These are phyloP conservation scores for Zaprionus lineosus DNA, from an alignment of 2,888 invertebrate genomes.

Conservation along the genomic window DNA sequence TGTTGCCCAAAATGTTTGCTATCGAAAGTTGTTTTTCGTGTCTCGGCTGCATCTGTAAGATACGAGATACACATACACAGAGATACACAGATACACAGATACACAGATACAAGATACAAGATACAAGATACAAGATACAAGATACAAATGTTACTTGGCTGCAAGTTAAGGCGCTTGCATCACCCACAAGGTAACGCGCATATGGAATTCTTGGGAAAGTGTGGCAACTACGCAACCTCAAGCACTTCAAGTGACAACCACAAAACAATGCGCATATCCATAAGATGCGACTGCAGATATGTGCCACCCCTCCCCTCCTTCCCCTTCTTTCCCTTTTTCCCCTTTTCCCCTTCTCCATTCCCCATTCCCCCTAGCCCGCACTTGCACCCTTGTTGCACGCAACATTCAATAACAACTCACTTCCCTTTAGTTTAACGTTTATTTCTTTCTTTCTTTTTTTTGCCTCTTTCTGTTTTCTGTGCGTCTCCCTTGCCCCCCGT, in stretches of 20 bases:
- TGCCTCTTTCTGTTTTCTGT: slow-evolving; percentile 2
- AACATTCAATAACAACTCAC: slow-evolving; percentile 38
- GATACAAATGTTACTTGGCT: slow-evolving; percentile 12
- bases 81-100: too few species aligned
- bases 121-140: slow-evolving; percentile 17
- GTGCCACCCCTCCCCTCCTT: slow-evolving; percentile 44
- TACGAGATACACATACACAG: slow-evolving; percentile 4
- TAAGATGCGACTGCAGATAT: slow-evolving; percentile 8
- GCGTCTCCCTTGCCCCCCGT: too few species aligned
- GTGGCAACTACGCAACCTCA: slow-evolving; percentile 63
- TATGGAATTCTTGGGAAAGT: slow-evolving; percentile 70
- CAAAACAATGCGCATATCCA: slow-evolving; percentile 46
- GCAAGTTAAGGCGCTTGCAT: slow-evolving; percentile 48
- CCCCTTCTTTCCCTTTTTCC: slow-evolving; percentile 14
- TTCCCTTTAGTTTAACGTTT: slow-evolving; percentile 29
- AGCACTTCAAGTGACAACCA: slow-evolving; percentile 74
- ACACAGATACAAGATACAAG: slow-evolving; percentile 46
- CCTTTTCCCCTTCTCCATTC: neutral
- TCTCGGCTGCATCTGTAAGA: slow-evolving; percentile 36
- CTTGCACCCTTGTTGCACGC: too few species aligned
- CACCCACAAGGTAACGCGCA: slow-evolving; percentile 47
- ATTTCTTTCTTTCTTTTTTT: neutral
- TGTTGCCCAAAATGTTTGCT: slow-evolving; percentile 35
- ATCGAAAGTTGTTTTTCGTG: slow-evolving; percentile 70
- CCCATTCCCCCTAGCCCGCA: too few species aligned